Percentiles rank a stretch among this genome's conserved stretches.
These are phyloP conservation scores for Ibidorhyncha struthersii DNA, from an alignment of 2,113 vertebrate genomes.

Conservation along the genomic window DNA sequence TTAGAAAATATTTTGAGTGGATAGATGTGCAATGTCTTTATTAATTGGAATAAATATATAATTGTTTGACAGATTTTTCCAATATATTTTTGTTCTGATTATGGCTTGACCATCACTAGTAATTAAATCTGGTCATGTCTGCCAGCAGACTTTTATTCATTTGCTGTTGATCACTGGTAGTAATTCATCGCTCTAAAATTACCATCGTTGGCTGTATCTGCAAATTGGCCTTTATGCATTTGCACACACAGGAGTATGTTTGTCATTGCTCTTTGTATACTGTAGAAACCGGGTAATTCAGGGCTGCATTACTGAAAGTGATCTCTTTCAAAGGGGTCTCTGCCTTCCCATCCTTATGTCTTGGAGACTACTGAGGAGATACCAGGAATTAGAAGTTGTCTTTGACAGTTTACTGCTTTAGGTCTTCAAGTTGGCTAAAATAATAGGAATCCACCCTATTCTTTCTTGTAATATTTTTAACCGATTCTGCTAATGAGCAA, in stretches of 20 bases:
- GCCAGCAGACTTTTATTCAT: neutral
- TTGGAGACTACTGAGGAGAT: neutral
- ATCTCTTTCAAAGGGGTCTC: neutral
- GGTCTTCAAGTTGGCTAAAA: neutral
- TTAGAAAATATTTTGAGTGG: neutral
- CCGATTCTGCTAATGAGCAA: neutral
- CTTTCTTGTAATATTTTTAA: neutral
- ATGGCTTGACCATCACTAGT: neutral
- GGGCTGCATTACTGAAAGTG: neutral
- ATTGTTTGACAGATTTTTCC: neutral
- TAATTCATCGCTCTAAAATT: neutral
- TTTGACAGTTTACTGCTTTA: neutral
- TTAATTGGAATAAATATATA: neutral
- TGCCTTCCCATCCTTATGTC: neutral
- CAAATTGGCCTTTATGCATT: neutral
- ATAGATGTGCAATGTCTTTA: neutral
- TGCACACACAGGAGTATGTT: neutral
- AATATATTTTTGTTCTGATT: neutral
- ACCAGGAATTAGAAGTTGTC: neutral
- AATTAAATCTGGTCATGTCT: neutral
- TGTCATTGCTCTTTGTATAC: neutral
- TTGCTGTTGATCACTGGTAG: neutral
- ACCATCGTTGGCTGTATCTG: neutral
- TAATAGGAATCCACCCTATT: neutral
- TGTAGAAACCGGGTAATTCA: neutral